Evolutionary conservation across 2,888 invertebrate species (phyloP).

Genomic region (Aradus depressus): DNA sequence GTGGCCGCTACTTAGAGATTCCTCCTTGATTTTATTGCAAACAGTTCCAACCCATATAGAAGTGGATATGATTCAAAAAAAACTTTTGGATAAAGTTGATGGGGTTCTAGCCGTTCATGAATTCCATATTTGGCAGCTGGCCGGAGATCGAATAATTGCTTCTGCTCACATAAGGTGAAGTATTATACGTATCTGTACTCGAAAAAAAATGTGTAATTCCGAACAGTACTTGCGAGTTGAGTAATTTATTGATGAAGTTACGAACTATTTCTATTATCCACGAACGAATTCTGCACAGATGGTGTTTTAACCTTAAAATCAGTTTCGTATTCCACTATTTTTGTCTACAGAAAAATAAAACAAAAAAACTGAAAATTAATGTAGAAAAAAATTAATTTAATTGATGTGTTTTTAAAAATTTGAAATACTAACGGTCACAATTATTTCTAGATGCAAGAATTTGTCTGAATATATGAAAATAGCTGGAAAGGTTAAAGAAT

Average conservation of each 20-base stretch:
- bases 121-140: constrained; percentile 97
- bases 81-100: constrained; percentile 78
- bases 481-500: constrained; percentile 89
- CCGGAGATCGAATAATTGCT: constrained; percentile 92
- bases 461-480: constrained; percentile 94
- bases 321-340: too few species aligned
- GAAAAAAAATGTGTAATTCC: too few species aligned
- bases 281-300: too few species aligned
- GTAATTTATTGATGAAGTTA: too few species aligned
- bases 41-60: constrained; percentile 92
- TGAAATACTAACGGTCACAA: neutral
- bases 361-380: too few species aligned
- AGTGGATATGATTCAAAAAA: constrained; percentile 82
- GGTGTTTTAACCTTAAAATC: too few species aligned
- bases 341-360: too few species aligned
- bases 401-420: neutral
- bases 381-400: too few species aligned
- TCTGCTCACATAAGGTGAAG: constrained; percentile 84
- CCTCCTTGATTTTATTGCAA: constrained; percentile 87
- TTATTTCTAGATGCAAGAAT: constrained; percentile 63
- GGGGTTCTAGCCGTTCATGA: constrained; percentile 94
- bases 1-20: constrained; percentile 86
- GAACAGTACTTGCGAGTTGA: too few species aligned
- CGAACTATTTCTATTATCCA: too few species aligned
- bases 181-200: neutral